Base-by-base conservation (phyloP, 2,113 vertebrate species). In the Oenanthe oenanthe region DNA sequence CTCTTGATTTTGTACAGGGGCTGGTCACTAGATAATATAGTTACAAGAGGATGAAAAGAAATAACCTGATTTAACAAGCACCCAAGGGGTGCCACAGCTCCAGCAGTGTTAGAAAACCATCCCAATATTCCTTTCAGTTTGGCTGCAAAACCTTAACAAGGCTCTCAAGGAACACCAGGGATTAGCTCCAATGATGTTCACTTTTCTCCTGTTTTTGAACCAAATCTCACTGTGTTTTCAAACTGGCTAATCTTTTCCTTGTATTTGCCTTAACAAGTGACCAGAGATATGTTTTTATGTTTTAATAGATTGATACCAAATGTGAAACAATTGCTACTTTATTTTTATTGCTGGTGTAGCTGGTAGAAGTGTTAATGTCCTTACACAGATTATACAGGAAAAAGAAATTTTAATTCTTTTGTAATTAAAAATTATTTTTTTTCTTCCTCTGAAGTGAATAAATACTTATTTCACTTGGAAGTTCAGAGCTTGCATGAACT, bases 241-340 rank as follows among this genome's bases (percentile, higher is more conserved):
- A 66, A 66, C 5, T 74, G 81, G 24, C 76, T 94, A 72, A 47
- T 91, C 36, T 58, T 87, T 62, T 13, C 32, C 18, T 80, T 88
- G 50, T 38, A 66, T 73, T 70, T 76, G 19, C 34, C 60, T 96
- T 96, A 91, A 67, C 67, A 79, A 94, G 92, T 75, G 73, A 66
- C 78, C 18, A 88, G 86, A 94, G 78, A 79, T 85, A 60, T 14
- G 48, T 51, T 76, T 61, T 89, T 66, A 79, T 31, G 31, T 56
- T 92, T 98, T 97, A 94, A 40, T 71, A 85, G 76, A 76, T 76
- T 78, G 92, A 96, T 96, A 98, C 95, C 96, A 97, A 98, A 72
- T 82, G 42, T 67, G 91, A 89, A 92, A 50, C 57, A 86, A 78
- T 36, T 78, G 40, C 38, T 78, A 89, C 81, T 92, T 81, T 67